A percentile compares a stretch with the other conserved stretches of the same genome.
These are phyloP conservation scores for Beaufortia kweichowensis DNA, from an alignment of 2,113 vertebrate genomes.

Conservation along the genomic window DNA sequence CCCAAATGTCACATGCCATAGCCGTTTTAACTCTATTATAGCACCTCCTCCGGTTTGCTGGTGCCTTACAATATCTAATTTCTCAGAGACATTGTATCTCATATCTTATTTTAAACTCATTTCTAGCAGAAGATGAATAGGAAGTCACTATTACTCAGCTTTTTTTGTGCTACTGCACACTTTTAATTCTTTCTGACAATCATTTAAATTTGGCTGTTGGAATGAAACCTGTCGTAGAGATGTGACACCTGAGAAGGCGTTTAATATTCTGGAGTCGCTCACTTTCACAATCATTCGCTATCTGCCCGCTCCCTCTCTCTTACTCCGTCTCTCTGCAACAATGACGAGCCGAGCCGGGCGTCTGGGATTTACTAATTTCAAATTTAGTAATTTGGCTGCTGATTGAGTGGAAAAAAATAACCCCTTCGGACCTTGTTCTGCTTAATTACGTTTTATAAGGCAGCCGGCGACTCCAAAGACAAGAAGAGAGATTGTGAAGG, in stretches of 20 bases:
- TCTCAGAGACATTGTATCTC: slow-evolving; percentile 60
- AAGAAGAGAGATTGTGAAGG: slow-evolving; percentile 63
- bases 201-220: slow-evolving; percentile 66
- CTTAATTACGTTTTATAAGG: slow-evolving; percentile 78
- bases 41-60: slow-evolving; percentile 59
- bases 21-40: slow-evolving; percentile 65
- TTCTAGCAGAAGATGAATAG: slow-evolving; percentile 33
- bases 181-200: slow-evolving; percentile 69
- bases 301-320: slow-evolving; percentile 36
- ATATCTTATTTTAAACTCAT: slow-evolving; percentile 52
- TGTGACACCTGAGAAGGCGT: slow-evolving; percentile 53
- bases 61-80: slow-evolving; percentile 64
- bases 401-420: slow-evolving; percentile 69
- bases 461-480: slow-evolving; percentile 72
- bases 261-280: slow-evolving; percentile 62
- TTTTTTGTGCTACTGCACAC: slow-evolving; percentile 35
- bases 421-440: slow-evolving; percentile 72
- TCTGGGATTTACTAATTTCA: slow-evolving; percentile 73
- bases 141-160: slow-evolving; percentile 54
- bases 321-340: slow-evolving; percentile 54
- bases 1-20: slow-evolving; percentile 53
- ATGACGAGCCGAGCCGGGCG: slow-evolving; percentile 59
- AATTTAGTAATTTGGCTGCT: slow-evolving; percentile 71
- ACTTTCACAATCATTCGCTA: slow-evolving; percentile 26
- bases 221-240: slow-evolving; percentile 60